phyloP scores from a whole-genome alignment of 2,888 invertebrate species.

The Ceratothoa steindachneri region DNA sequence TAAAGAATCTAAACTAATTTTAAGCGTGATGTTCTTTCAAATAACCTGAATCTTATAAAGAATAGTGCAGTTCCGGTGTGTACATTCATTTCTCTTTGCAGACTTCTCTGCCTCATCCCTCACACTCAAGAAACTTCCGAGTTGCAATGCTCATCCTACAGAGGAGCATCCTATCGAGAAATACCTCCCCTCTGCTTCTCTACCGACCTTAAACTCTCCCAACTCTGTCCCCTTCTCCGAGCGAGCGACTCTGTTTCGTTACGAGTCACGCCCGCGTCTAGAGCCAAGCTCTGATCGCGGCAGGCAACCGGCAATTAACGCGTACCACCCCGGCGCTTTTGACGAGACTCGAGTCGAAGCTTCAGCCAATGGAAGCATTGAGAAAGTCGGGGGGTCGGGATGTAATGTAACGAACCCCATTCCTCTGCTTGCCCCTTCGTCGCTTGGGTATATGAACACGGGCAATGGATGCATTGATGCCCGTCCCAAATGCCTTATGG shows the following conservation, averaged over 20 bases:
- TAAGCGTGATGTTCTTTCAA: no score
- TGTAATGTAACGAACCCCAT: not conserved
- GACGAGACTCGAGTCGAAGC: no score
- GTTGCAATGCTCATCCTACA: not conserved
- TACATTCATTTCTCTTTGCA: constrained; percentile 12
- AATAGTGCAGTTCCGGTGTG: constrained; percentile 6
- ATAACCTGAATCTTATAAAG: no score
- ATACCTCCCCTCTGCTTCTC: not conserved
- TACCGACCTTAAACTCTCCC: not conserved
- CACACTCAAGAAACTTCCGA: not conserved
- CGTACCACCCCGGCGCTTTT: no score
- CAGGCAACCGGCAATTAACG: no score
- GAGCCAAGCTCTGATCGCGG: no score
- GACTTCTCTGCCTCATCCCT: not conserved
- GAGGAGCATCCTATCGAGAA: not conserved
- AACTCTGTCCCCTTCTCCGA: no score
- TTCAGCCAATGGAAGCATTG: not conserved
- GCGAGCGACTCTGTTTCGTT: no score
- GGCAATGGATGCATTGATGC: not conserved
- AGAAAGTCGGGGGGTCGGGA: not conserved
- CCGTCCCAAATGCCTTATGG: not conserved
- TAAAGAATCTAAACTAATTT: no score
- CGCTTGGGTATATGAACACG: not conserved
- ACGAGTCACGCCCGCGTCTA: no score
- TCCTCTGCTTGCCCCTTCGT: not conserved